Evolutionary conservation across 2,888 invertebrate species (phyloP).

Genomic region (Arenicola marina): DNA sequence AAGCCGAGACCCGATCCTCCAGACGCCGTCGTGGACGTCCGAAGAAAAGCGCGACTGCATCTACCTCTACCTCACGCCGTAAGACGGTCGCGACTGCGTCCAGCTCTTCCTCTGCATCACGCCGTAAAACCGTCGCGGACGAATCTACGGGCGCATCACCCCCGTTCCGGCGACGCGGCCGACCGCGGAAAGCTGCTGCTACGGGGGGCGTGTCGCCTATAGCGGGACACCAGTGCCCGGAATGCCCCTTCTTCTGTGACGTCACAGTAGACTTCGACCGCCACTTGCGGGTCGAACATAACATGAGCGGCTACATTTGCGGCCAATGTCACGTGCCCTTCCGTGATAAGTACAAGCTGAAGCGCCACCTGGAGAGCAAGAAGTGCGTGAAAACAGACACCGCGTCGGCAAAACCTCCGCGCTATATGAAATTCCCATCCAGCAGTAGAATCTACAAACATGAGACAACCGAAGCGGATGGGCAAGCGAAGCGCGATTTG

Average conservation of each 20-base stretch:
- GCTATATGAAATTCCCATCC: slow-evolving; percentile 8
- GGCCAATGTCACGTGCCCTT: slow-evolving; percentile 16
- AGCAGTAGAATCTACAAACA: neutral
- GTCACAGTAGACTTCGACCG: slow-evolving; percentile 22
- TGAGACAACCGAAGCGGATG: too few species aligned
- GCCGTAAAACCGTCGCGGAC: too few species aligned
- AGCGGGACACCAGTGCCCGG: too few species aligned
- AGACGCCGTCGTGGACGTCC: too few species aligned
- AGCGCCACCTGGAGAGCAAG: slow-evolving; percentile 13
- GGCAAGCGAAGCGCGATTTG: too few species aligned
- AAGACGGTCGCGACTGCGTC: too few species aligned
- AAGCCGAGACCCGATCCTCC: too few species aligned
- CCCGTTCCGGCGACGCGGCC: neutral
- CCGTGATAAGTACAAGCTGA: slow-evolving; percentile 28
- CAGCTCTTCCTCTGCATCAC: too few species aligned
- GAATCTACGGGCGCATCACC: neutral
- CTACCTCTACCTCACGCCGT: too few species aligned
- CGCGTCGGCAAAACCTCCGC: neutral
- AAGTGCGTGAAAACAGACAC: neutral
- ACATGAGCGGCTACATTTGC: slow-evolving; percentile 18
- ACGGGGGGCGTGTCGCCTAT: too few species aligned
- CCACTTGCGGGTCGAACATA: slow-evolving; percentile 22
- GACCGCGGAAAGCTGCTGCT: neutral
- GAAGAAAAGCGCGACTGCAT: too few species aligned
- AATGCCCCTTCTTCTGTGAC: slow-evolving; percentile 9